Base-by-base conservation (phyloP, 2,888 invertebrate genomes). In the Perdita meconis region DNA sequence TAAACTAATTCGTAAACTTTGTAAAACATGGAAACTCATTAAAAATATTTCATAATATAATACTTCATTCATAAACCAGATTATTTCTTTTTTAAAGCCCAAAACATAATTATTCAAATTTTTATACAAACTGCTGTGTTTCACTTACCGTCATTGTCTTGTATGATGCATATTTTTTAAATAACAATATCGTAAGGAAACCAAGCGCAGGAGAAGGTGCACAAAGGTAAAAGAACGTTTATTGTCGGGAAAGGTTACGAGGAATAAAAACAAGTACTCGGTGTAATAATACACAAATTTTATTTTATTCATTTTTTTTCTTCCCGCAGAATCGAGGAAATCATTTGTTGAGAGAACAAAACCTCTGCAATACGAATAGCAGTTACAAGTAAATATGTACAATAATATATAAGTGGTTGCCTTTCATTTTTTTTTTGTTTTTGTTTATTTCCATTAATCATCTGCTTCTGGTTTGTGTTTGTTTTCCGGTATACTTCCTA, bases 321-420 rank as follows among this genome's bases (percentile, higher is more conserved):
- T 90, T 91, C 92, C 89, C 89, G 92, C 92, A 92, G 92, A 93
- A 93, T 92, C 91, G 92, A 92, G 90, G 92, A 93, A 93, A 92
- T 92, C 89, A 92, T 93, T 85, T 84, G 82, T 85, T 85, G 87
- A 88, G 92, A 92, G 92, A 92, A 93, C 92, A 93, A 90, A 93
- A 87, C 80, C 75, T 82, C 86, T 86, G 93, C 93, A 93, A 93
- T 93, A 93, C 93, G 93, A 93, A 93, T 85, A 85, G 85, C 85
- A 93, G 92, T 93, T 93, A 93, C 93, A 93, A 93, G 91, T 93
- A 91, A 85, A 89, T 92, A 93, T 93, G 91, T 93, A 93, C 93
- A 93, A 92, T 92, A 93, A 93, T 88, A 93, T 88, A 88, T 86
- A 86, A 86, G 81, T 89, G 85, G 78, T 86, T 85, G 80, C 82